Evolutionary conservation across 2,113 vertebrate species (phyloP).

Genomic region (Romanogobio albipinnatus): DNA sequence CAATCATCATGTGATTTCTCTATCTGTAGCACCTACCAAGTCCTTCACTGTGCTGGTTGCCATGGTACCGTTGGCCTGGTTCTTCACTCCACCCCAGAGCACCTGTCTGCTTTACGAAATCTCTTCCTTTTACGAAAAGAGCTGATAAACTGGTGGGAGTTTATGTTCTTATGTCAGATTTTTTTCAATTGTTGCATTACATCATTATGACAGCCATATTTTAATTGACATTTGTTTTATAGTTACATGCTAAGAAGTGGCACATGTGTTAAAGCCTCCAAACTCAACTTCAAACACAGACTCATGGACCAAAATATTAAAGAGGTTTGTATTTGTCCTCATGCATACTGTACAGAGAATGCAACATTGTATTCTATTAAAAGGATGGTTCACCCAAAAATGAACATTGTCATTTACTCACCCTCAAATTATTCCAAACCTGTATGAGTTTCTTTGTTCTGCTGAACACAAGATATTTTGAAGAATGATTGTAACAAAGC

Average conservation of each 20-base stretch:
- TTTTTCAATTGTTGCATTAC: not conserved
- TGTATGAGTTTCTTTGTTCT: too few relatives aligned
- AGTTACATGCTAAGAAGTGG: constrained; percentile 83
- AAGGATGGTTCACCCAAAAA: too few relatives aligned
- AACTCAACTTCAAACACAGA: constrained; percentile 75
- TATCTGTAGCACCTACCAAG: constrained; percentile 76
- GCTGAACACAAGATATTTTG: too few relatives aligned
- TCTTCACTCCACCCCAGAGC: constrained; percentile 74
- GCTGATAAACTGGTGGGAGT: constrained; percentile 82
- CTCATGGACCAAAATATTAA: constrained; percentile 55
- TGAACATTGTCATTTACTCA: too few relatives aligned
- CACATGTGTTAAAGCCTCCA: constrained; percentile 73
- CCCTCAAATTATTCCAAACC: too few relatives aligned
- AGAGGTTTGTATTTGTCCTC: constrained; percentile 64
- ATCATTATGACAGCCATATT: too few relatives aligned
- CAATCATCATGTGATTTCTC: constrained; percentile 5
- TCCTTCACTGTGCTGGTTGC: constrained; percentile 80
- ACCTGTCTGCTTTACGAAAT: constrained; percentile 75
- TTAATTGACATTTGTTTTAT: not conserved
- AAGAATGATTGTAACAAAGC: too few relatives aligned
- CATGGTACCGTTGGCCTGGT: constrained; percentile 72
- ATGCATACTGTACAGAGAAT: not conserved
- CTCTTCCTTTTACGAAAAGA: constrained; percentile 85
- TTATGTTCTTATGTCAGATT: not conserved
- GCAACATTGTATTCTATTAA: constrained; percentile 25